Evolutionary conservation across 2,888 invertebrate genomes (phyloP), one percentile per base, ranked within the genome.

Genomic region (Clepsis dumicolana): DNA sequence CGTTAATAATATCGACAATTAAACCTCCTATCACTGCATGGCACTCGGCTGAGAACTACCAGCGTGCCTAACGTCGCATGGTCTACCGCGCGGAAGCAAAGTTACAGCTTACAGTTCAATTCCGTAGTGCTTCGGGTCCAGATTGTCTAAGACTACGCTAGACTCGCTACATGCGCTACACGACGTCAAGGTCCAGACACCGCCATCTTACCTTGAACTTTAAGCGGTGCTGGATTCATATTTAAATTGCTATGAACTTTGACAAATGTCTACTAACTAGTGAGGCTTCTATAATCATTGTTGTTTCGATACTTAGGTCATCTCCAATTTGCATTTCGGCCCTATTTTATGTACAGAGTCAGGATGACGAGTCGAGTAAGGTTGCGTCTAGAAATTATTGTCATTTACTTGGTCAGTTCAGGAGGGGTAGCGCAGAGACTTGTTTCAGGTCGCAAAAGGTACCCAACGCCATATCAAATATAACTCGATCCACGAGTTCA

Each of bases 331-430:
- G 32, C 63, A 48, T 71, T 71, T 75, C 68, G 70, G 71, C 70
- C 57, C 71, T 72, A 73, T 77, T 76, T 79, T 77, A 73, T 62
- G 77, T 82, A 84, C 79, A 85, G 78, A 80, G 80, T 85, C 80
- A 81, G 77, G 80, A 77, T 85, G 86, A 81, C 81, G 81, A 83
- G 79, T 84, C 80, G 79, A 84, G 83, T 86, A 81, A 89, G 88
- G 88, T 86, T 85, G 89, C 83, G 82, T 89, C 88, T 90, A 91
- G 85, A 90, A 85, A 90, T 93, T 93, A 93, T 93, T 93, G 93
- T 93, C 93, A 87, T 86, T 86, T 82, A 86, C 81, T 92, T 93
- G 93, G 93, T 93, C 93, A 89, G 87, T 87, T 89, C 78, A 83
- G 82, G 83, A 85, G 77, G 72, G 74, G 61, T 53, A 52, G 60